Evolutionary conservation across 1,140 invertebrate species (phyloP), one percentile per base, ranked within the genome.

Genomic region (Drosophila repleta): DNA sequence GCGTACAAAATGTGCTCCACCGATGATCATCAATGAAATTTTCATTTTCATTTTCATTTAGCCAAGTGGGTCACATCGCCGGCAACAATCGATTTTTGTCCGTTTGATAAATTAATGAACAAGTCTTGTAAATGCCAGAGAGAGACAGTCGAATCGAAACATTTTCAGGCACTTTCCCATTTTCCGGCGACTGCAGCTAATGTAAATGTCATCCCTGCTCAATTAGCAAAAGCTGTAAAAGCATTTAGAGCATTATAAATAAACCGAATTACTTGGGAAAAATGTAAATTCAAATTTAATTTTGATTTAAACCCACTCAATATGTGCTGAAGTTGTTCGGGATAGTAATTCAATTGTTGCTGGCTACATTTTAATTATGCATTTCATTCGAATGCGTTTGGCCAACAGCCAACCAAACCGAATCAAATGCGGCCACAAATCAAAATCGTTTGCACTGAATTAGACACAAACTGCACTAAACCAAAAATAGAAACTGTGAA

Each of bases 31-130:
- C 37, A 11, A 29, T 45, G 20, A 24, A 35, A 57, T 45, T 66
- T 29, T 32, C 24, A 46, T 60, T 66, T 29, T 32, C 24, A 46
- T 60, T 35, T 71, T 71, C 62, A 73, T 48, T 35, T 26, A 21
- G 10, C 4, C 49, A 72, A 67, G 63, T 72, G 69, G 69, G 69
- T 67, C 69, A 71, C 57, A 45, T 60, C 32, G 17, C 55, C 37
- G 29, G 32, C 20, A 32, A 21, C 17, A 24, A 72, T 48, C 35
- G 64, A 68, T 56, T 49, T 68, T 56, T 18, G 15, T 1, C 24
- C 24, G 41, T 48, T 62, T 53, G 15, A 62, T 18, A 61, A 53
- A 61, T 55, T 55, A 53, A 62, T 62, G 35, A 39, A 29, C 20
- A 49, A 64, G 21, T 69, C 26, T 32, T 48, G 45, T 41, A 24